Evolutionary conservation across 2,888 invertebrate species (phyloP).

Genomic region (Perdita meconis): DNA sequence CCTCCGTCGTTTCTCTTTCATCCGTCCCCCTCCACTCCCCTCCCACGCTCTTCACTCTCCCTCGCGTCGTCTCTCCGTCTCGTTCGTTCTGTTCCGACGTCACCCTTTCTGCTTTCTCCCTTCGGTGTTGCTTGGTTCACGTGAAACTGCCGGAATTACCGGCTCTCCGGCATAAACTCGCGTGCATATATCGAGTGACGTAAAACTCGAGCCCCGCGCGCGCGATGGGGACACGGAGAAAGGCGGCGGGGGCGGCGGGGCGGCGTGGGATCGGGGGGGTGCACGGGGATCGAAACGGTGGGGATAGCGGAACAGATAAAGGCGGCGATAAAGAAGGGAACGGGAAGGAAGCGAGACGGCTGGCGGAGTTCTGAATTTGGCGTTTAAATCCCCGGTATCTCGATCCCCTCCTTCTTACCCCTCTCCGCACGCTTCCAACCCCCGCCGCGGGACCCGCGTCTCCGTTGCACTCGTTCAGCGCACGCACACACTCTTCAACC

Average conservation of each 20-base stretch:
- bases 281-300: no score
- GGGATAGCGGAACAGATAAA: conserved; percentile 37
- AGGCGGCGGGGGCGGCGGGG: conserved; percentile 4
- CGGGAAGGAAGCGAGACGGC: conserved; percentile 43
- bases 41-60: conserved; percentile 3
- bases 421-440: conserved; percentile 14
- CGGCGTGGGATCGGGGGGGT: no score
- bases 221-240: conserved; percentile 21
- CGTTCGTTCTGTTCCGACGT: neutral
- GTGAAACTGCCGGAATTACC: conserved; percentile 76
- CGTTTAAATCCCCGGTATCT: conserved; percentile 71
- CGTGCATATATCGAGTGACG: conserved; percentile 77
- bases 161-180: conserved; percentile 73
- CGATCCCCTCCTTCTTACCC: conserved; percentile 23
- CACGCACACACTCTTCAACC: conserved; percentile 42
- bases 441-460: conserved; percentile 12
- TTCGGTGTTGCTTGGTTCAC: conserved; percentile 59
- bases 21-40: neutral
- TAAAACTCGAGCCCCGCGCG: conserved; percentile 73
- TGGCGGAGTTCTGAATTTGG: conserved; percentile 72
- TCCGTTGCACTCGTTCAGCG: conserved; percentile 21
- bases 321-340: conserved; percentile 33
- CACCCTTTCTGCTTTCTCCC: conserved; percentile 31
- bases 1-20: conserved; percentile 18
- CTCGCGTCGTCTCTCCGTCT: neutral